A percentile compares a stretch with the other conserved stretches of the same genome.
Conservation (phyloP, 1,140 invertebrate species). For the Solenopsis fugax region DNA sequence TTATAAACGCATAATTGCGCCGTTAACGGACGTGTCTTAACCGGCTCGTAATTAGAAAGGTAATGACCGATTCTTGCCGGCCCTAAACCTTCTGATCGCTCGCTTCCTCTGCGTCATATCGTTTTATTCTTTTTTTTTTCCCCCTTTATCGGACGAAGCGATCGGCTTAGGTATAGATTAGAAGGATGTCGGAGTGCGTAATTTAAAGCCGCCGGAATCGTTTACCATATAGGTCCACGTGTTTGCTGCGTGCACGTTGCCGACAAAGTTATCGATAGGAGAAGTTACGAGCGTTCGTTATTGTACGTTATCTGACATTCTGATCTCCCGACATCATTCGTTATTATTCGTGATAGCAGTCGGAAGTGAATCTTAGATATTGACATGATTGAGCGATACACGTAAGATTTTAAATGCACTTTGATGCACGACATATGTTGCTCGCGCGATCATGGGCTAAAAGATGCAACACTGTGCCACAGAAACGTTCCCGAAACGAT, state of each 20-base stretch:
- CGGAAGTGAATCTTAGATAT: neutral
- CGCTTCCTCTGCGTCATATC: slow-evolving; percentile 58
- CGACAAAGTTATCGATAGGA: slow-evolving; percentile 32
- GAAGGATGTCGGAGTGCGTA: neutral
- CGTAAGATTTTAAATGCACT: neutral
- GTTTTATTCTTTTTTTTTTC: neutral
- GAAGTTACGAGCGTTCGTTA: neutral
- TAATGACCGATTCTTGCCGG: slow-evolving; percentile 60
- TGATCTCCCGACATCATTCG: neutral
- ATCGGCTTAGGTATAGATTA: neutral
- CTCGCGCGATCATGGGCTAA: neutral
- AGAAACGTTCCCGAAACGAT: neutral
- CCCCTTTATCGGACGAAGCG: neutral
- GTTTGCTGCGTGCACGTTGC: neutral
- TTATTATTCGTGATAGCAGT: neutral
- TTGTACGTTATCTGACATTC: slow-evolving; percentile 4
- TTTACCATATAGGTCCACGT: neutral
- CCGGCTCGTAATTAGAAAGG: slow-evolving; percentile 67
- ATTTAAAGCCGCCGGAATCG: neutral
- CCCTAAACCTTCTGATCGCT: slow-evolving; percentile 56
- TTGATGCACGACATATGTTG: neutral
- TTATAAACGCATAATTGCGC: slow-evolving; percentile 63
- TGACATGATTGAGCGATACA: neutral
- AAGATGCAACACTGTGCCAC: neutral
- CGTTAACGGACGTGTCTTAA: slow-evolving; percentile 58